phyloP scores from a whole-genome alignment of 2,113 vertebrate genomes.

The Dicerorhinus sumatrensis region DNA sequence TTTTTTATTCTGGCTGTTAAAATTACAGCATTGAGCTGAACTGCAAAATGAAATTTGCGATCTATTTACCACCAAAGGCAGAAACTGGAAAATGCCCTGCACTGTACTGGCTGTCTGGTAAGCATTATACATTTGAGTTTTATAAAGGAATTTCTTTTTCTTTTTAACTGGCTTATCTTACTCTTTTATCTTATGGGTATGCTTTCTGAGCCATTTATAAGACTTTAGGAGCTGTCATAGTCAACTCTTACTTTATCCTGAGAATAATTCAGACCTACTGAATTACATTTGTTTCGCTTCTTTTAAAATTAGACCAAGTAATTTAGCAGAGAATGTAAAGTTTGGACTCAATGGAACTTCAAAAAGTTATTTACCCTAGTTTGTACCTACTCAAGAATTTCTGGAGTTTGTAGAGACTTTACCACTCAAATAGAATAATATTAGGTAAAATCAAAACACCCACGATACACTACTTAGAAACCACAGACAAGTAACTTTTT shows the following conservation, averaged over 20 bases:
- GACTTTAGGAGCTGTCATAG: neutral
- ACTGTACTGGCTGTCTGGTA: slow-evolving; percentile 97
- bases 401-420: neutral
- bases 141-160: neutral
- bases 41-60: slow-evolving; percentile 97
- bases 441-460: neutral
- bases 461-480: neutral
- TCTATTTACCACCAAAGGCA: slow-evolving; percentile 96
- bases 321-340: slow-evolving; percentile 20
- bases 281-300: neutral
- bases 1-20: slow-evolving; percentile 5
- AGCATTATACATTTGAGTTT: slow-evolving; percentile 62
- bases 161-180: neutral
- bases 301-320: neutral
- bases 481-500: neutral
- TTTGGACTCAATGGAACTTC: neutral
- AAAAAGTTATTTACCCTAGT: neutral
- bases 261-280: neutral
- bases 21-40: slow-evolving; percentile 92
- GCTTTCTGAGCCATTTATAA: slow-evolving; percentile 20
- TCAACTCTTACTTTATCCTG: neutral
- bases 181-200: neutral
- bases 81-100: slow-evolving; percentile 94
- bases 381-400: neutral
- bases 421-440: neutral